phyloP scores from a whole-genome alignment of 1,140 invertebrate species.

The Dreissena polymorpha region DNA sequence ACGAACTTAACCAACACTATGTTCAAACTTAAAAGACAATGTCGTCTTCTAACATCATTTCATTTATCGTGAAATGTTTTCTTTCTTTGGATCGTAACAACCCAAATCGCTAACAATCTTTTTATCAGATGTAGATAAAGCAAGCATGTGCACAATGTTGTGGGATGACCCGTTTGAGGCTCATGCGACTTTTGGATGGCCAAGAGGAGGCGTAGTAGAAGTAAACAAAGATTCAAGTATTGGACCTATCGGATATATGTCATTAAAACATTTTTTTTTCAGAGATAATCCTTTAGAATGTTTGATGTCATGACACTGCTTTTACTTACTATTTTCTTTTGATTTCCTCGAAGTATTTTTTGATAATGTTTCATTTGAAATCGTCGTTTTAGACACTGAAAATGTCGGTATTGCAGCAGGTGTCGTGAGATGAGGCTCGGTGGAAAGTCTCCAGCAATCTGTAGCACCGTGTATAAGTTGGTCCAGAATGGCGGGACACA shows the following conservation, averaged over 20 bases:
- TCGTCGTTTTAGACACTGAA: background rate
- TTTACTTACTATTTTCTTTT: background rate
- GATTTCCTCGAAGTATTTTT: background rate
- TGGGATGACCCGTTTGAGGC: no score
- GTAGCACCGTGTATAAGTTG: background rate
- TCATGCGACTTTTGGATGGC: no score
- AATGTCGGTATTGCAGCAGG: background rate
- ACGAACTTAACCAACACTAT: no score
- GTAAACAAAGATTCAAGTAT: background rate
- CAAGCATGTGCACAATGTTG: no score
- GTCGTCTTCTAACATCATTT: no score
- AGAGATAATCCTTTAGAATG: background rate
- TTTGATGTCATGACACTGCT: background rate
- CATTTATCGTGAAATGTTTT: no score
- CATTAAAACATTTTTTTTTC: background rate
- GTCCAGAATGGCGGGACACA: constrained; percentile 25
- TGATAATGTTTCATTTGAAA: background rate
- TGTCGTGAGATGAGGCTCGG: background rate
- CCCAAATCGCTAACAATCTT: no score
- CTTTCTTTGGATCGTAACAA: no score
- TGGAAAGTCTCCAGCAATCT: no score
- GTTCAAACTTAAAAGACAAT: no score
- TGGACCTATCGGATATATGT: background rate
- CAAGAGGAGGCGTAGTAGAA: no score
- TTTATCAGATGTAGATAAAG: no score